Conservation (phyloP, 2,797 vertebrate genomes). For the Lophura swinhoii region DNA sequence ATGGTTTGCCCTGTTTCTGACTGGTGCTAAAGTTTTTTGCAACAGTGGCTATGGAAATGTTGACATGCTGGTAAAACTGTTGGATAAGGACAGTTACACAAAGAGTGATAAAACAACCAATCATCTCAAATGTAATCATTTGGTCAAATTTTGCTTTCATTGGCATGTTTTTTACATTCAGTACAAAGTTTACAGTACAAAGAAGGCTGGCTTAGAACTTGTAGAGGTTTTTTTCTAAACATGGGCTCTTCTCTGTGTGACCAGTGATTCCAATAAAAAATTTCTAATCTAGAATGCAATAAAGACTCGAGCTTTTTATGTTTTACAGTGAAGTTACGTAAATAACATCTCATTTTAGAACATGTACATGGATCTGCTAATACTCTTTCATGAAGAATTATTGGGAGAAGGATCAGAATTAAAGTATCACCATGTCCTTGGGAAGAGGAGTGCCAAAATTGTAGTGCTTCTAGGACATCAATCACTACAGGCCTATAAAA, state of each 20-base stretch:
- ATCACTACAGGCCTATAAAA: not conserved
- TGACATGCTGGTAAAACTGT: not conserved
- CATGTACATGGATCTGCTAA: not conserved
- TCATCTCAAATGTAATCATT: not conserved
- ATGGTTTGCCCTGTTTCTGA: not conserved
- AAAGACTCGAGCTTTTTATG: not conserved
- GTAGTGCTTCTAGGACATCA: not conserved
- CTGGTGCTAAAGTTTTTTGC: not conserved
- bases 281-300: not conserved
- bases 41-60: not conserved
- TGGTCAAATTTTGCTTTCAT: not conserved
- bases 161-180: not conserved
- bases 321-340: not conserved
- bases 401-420: not conserved
- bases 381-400: not conserved
- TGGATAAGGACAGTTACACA: not conserved
- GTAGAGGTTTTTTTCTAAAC: not conserved
- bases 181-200: not conserved
- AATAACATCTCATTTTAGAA: not conserved
- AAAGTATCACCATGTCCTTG: not conserved
- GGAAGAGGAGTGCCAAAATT: not conserved
- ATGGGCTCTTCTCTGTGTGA: not conserved
- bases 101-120: not conserved
- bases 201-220: not conserved
- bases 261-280: not conserved